A percentile compares a stretch with the other conserved stretches of the same genome.
These are phyloP conservation scores for Clinocottus analis DNA, from an alignment of 2,113 vertebrate species.

Conservation along the genomic window DNA sequence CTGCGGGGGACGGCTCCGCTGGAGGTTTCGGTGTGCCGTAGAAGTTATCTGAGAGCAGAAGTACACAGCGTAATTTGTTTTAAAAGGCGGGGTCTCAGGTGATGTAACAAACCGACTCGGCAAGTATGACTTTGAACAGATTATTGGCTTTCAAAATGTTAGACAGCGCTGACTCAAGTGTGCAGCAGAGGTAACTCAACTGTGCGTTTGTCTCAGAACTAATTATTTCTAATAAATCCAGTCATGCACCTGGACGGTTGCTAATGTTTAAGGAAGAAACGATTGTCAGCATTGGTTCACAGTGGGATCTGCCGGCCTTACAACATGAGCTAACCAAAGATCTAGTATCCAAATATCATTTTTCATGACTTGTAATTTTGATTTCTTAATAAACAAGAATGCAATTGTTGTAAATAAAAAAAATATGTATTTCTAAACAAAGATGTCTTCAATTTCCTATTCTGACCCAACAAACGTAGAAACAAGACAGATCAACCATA, in stretches of 20 bases:
- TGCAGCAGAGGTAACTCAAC: neutral
- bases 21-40: constrained; percentile 99
- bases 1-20: constrained; percentile 93
- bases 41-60: constrained; percentile 90
- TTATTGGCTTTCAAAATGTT: constrained; percentile 17
- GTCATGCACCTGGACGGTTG: constrained; percentile 1
- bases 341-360: neutral
- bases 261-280: constrained; percentile 15
- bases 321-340: neutral
- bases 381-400: neutral
- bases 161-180: neutral
- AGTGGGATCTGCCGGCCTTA: neutral
- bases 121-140: constrained; percentile 21
- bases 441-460: neutral
- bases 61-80: neutral
- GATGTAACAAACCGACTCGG: constrained; percentile 25
- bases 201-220: neutral
- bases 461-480: neutral
- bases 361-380: neutral
- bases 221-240: constrained; percentile 5
- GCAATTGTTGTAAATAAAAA: neutral
- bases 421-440: neutral
- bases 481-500: neutral
- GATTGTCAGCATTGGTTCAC: neutral
- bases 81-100: constrained; percentile 30